These are phyloP conservation scores for Tenebrio molitor DNA, from an alignment of 1,140 invertebrate species.

Conservation along the genomic window DNA sequence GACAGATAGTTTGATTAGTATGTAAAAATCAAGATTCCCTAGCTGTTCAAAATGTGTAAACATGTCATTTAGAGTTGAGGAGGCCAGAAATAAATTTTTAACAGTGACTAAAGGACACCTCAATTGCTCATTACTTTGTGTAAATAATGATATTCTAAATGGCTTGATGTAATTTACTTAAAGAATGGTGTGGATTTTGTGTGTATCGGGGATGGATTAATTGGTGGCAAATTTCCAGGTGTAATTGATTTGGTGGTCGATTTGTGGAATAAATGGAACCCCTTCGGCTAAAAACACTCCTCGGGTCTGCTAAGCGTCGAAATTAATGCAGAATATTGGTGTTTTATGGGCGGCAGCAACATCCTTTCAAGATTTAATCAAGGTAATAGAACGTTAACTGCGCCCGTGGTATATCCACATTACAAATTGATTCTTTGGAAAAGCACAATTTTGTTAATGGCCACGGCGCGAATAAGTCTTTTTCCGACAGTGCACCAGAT, in stretches of 20 bases:
- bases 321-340: constrained; percentile 33
- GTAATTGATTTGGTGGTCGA: too few relatives aligned
- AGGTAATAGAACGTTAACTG: constrained; percentile 54
- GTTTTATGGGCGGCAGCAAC: constrained; percentile 32
- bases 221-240: constrained; percentile 9
- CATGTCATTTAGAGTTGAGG: too few relatives aligned
- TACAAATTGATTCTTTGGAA: constrained; percentile 58
- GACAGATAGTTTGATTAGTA: too few relatives aligned
- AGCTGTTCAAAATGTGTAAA: too few relatives aligned
- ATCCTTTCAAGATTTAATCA: constrained; percentile 56
- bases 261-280: constrained; percentile 27
- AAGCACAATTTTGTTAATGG: constrained; percentile 58
- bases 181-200: too few relatives aligned
- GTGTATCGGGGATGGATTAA: too few relatives aligned
- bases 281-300: background rate
- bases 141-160: too few relatives aligned
- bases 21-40: too few relatives aligned
- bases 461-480: constrained; percentile 49
- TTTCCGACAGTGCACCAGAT: constrained; percentile 42
- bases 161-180: too few relatives aligned
- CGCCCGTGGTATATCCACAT: constrained; percentile 52
- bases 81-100: too few relatives aligned
- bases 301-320: background rate
- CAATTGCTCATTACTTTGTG: too few relatives aligned
- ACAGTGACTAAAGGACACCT: too few relatives aligned